Conservation (phyloP, 2,797 vertebrate genomes). For the Scolopax bukidnonensis region DNA sequence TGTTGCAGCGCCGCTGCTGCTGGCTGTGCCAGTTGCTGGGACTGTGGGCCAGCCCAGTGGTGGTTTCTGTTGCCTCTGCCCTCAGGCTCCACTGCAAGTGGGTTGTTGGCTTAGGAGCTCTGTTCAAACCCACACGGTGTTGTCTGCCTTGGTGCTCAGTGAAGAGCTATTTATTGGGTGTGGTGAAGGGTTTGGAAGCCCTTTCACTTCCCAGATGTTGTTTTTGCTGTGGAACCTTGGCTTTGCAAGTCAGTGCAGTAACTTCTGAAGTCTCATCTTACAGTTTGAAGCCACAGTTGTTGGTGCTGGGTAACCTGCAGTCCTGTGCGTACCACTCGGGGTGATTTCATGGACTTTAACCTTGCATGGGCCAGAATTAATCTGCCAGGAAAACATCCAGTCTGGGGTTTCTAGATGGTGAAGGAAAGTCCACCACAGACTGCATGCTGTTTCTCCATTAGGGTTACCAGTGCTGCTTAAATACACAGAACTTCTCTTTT, state of each 20-base stretch:
- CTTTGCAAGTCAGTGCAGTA: not conserved
- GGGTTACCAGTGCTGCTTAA: not conserved
- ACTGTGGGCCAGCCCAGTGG: fast-evolving
- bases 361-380: not conserved
- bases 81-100: not conserved
- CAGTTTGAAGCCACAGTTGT: not conserved
- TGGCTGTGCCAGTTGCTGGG: not conserved
- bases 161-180: not conserved
- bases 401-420: not conserved
- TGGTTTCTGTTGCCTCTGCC: not conserved
- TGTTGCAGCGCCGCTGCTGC: not conserved
- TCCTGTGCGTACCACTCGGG: not conserved
- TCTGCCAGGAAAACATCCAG: not conserved
- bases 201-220: not conserved
- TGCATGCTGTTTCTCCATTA: not conserved
- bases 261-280: not conserved
- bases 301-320: not conserved
- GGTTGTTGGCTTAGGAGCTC: not conserved
- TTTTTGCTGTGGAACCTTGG: not conserved
- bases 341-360: not conserved
- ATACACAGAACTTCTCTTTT: not conserved
- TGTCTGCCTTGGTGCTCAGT: not conserved
- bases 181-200: not conserved
- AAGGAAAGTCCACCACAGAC: not conserved
- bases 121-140: not conserved